These are phyloP conservation scores for Pegea sp. DNA, from an alignment of 23 tunicate species.

Conservation along the genomic window DNA sequence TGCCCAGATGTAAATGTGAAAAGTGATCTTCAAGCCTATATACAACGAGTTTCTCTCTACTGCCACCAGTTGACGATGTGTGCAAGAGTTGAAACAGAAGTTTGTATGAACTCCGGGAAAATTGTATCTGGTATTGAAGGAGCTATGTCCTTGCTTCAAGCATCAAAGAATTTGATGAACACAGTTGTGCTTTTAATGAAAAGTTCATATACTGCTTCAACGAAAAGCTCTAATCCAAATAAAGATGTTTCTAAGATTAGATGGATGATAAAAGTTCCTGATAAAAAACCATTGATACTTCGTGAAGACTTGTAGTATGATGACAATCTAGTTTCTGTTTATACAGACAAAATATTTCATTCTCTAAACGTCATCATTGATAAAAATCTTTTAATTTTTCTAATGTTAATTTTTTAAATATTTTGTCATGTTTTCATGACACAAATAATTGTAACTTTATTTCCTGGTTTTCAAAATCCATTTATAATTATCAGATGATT, in stretches of 20 bases:
- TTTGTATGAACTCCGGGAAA: slow-evolving; percentile 73
- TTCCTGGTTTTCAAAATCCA: too few relatives aligned
- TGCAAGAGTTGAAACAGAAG: slow-evolving; percentile 85
- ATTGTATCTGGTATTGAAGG: slow-evolving; percentile 90
- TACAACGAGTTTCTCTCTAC: slow-evolving; percentile 71
- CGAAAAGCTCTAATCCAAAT: slow-evolving; percentile 43
- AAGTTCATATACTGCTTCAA: slow-evolving; percentile 80
- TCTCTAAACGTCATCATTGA: too few relatives aligned
- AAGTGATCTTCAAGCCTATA: slow-evolving; percentile 63
- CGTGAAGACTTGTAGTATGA: slow-evolving; percentile 37
- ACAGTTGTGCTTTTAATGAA: slow-evolving; percentile 85
- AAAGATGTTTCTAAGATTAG: slow-evolving; percentile 10
- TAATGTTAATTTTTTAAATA: too few relatives aligned
- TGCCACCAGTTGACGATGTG: slow-evolving; percentile 98
- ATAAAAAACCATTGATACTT: slow-evolving; percentile 61
- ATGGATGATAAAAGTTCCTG: slow-evolving; percentile 97
- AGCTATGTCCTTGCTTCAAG: slow-evolving; percentile 84
- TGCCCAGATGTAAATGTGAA: slow-evolving; percentile 71
- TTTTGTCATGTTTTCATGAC: too few relatives aligned
- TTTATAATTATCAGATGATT: too few relatives aligned
- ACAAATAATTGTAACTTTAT: too few relatives aligned
- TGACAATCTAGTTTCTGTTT: too few relatives aligned
- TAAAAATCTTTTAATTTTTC: too few relatives aligned
- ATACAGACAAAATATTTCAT: too few relatives aligned
- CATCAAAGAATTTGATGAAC: slow-evolving; percentile 95